phyloP scores from a whole-genome alignment of 2,113 vertebrate species.

The Eonycteris spelaea region DNA sequence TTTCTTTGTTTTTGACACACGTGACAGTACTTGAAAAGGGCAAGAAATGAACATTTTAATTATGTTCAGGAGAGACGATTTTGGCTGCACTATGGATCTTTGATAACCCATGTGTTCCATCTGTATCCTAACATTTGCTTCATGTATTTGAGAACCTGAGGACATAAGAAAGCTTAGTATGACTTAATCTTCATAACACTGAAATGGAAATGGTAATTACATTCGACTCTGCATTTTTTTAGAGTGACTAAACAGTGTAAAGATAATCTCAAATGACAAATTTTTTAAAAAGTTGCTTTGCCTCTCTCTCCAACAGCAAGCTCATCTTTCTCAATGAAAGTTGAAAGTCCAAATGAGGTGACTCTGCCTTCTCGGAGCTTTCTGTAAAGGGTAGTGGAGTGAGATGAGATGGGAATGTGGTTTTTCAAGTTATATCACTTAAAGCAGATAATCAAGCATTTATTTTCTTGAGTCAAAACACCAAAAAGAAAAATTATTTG shows the following conservation, averaged over 20 bases:
- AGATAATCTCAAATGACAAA: background rate
- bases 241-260: background rate
- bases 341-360: background rate
- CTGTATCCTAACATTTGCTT: background rate
- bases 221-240: background rate
- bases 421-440: background rate
- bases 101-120: background rate
- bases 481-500: background rate
- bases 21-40: background rate
- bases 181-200: background rate
- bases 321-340: background rate
- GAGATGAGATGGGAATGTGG: background rate
- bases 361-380: background rate
- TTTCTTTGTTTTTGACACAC: background rate
- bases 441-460: background rate
- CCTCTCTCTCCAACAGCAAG: background rate
- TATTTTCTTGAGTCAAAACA: background rate
- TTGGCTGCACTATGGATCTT: background rate
- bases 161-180: background rate
- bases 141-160: background rate
- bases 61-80: background rate
- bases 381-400: background rate
- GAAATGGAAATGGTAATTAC: background rate
- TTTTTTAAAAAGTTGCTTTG: background rate
- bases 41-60: background rate